Conservation (phyloP, 2,113 vertebrate genomes). For the Albula glossodonta region DNA sequence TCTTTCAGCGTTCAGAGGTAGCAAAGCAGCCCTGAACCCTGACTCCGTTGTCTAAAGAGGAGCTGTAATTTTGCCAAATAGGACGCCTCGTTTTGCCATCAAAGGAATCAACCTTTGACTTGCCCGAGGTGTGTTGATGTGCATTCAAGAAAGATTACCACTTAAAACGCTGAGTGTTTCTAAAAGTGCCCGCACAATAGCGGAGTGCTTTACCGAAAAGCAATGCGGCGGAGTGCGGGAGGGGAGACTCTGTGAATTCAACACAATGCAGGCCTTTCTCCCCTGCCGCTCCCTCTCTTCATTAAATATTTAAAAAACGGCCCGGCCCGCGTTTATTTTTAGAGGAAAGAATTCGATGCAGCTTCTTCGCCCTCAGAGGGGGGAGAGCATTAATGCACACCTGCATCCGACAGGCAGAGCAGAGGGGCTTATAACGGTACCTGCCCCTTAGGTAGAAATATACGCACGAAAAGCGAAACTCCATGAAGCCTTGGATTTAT, state of each 20-base stretch:
- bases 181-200: neutral
- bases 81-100: too few relatives aligned
- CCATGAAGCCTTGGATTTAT: neutral
- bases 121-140: too few relatives aligned
- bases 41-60: too few relatives aligned
- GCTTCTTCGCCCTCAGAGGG: neutral
- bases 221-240: neutral
- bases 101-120: too few relatives aligned
- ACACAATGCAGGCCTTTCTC: neutral
- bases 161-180: neutral
- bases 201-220: neutral
- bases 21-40: too few relatives aligned
- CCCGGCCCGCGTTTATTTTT: slow-evolving; percentile 1
- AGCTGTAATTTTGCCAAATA: too few relatives aligned
- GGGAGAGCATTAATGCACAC: neutral
- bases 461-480: neutral
- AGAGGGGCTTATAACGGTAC: neutral
- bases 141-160: too few relatives aligned
- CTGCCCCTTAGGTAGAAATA: neutral
- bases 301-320: slow-evolving; percentile 32
- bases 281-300: neutral
- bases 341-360: neutral
- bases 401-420: neutral
- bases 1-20: too few relatives aligned
- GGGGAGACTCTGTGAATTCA: neutral